Conservation (phyloP, 2,888 invertebrate genomes). For the Dysmachus trigonus region DNA sequence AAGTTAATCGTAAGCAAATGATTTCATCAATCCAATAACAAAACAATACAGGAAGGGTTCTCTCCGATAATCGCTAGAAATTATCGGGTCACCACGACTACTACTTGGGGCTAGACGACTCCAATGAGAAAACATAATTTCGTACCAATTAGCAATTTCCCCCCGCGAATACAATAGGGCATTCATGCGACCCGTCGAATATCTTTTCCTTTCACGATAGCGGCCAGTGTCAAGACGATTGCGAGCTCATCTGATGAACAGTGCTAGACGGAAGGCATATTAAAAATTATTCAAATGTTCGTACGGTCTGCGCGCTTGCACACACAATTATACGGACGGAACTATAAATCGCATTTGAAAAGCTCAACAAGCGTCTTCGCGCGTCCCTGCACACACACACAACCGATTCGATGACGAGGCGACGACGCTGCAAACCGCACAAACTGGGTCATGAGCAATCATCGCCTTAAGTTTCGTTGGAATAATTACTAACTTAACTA, state of each 20-base stretch:
- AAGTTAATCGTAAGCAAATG: not conserved
- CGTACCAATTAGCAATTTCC: not conserved
- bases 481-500: not conserved
- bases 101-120: not conserved
- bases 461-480: not conserved
- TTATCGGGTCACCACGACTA: not conserved
- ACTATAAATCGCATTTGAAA: not conserved
- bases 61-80: not conserved
- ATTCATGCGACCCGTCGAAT: not conserved
- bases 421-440: not conserved
- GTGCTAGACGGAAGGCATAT: not conserved
- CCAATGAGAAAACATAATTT: not conserved
- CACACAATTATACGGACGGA: not conserved
- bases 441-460: not conserved
- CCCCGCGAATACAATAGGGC: not conserved
- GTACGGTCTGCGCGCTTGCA: not conserved
- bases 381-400: not conserved
- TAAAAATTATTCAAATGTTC: not conserved
- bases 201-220: not conserved
- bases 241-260: not conserved
- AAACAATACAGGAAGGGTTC: not conserved
- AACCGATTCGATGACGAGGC: not conserved
- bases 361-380: not conserved
- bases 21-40: not conserved
- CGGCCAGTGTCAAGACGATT: not conserved